These are phyloP conservation scores for Meloidogyne hapla DNA, from an alignment of 1,140 invertebrate genomes.

Conservation along the genomic window DNA sequence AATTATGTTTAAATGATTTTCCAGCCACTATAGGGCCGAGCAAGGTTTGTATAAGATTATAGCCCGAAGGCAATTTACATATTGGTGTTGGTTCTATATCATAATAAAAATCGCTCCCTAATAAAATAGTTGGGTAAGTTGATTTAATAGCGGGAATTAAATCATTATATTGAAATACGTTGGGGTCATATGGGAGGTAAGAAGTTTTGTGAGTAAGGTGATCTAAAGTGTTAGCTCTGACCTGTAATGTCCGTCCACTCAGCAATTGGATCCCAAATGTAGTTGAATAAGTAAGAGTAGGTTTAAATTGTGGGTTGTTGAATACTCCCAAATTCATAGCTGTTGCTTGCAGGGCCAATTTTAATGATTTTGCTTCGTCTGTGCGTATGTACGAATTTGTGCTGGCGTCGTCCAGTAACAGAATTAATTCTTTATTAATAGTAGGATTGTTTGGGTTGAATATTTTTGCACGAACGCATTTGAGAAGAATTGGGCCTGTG, in stretches of 20 bases:
- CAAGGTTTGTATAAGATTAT: background rate
- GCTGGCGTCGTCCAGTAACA: slow-evolving; percentile 3
- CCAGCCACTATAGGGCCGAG: background rate
- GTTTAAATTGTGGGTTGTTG: background rate
- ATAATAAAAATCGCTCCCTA: slow-evolving; percentile 8
- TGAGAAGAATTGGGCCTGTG: background rate
- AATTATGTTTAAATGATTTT: background rate
- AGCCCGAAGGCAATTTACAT: background rate
- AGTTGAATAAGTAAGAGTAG: background rate
- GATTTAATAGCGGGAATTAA: background rate
- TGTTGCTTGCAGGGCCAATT: background rate
- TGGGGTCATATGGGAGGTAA: background rate
- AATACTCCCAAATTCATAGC: background rate
- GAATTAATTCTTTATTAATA: background rate
- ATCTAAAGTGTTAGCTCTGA: background rate
- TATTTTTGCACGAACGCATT: background rate
- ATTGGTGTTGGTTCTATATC: slow-evolving; percentile 1
- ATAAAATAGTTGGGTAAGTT: background rate
- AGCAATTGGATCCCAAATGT: background rate
- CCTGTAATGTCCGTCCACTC: background rate
- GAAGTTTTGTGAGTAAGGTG: background rate
- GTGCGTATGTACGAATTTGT: slow-evolving; percentile 1
- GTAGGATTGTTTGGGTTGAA: background rate
- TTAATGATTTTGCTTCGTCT: background rate
- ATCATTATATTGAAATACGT: background rate